A percentile compares a stretch with the other conserved stretches of the same genome.
These are phyloP conservation scores for Galerucella nymphaeae DNA, from an alignment of 2,888 invertebrate species.

Conservation along the genomic window DNA sequence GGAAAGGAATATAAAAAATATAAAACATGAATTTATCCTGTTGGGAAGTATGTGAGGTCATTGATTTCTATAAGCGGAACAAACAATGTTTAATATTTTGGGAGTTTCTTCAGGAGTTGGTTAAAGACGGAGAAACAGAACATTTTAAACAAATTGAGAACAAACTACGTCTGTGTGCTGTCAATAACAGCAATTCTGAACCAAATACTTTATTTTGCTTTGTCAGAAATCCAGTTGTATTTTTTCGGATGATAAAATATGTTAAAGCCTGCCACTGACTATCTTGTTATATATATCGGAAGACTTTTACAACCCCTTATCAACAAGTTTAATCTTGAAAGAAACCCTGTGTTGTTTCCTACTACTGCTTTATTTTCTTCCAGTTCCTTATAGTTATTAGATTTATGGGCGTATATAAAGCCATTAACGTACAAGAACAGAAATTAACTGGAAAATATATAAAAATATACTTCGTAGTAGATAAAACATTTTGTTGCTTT, in stretches of 20 bases:
- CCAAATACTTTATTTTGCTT: too few species aligned
- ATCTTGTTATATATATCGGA: background rate
- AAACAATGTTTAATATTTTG: too few species aligned
- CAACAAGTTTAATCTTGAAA: conserved; percentile 4
- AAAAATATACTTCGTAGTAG: background rate
- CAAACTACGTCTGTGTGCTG: too few species aligned
- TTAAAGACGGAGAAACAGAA: too few species aligned
- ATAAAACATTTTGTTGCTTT: conserved; percentile 4
- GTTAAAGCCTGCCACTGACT: background rate
- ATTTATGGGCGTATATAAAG: conserved; percentile 7
- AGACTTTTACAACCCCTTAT: conserved; percentile 9
- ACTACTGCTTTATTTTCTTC: conserved; percentile 1
- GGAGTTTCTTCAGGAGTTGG: too few species aligned
- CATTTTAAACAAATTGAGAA: too few species aligned
- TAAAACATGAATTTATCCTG: background rate
- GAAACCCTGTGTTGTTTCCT: background rate
- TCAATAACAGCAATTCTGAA: too few species aligned
- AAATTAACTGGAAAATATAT: background rate
- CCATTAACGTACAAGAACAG: background rate
- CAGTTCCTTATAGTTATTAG: background rate
- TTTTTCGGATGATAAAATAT: background rate
- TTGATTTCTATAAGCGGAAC: background rate
- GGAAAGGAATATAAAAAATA: background rate
- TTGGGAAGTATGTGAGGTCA: background rate
- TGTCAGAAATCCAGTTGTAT: too few species aligned